Conservation (phyloP, 2,113 vertebrate species). For the Sylvicapra grimmia region DNA sequence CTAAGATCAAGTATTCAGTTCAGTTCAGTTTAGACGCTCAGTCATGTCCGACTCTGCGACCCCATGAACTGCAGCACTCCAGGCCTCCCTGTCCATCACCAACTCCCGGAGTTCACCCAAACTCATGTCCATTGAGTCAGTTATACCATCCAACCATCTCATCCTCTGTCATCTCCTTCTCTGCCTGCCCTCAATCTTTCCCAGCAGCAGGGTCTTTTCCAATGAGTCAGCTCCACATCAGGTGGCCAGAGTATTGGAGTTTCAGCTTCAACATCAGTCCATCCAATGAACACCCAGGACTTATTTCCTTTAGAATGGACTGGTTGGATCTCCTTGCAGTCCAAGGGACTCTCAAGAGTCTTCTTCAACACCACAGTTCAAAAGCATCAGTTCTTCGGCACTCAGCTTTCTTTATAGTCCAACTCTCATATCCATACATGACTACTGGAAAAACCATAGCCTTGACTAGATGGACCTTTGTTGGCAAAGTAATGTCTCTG, state of each 20-base stretch:
- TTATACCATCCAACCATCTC: not conserved
- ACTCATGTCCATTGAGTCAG: not conserved
- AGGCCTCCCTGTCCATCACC: not conserved
- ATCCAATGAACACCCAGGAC: not conserved
- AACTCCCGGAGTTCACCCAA: not conserved
- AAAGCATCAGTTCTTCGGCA: no score
- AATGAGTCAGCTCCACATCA: not conserved
- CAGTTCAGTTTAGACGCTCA: not conserved
- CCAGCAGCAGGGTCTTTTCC: not conserved
- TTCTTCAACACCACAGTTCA: no score
- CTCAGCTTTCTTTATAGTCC: no score
- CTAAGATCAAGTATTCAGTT: not conserved
- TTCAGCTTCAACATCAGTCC: not conserved
- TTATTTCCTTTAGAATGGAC: not conserved
- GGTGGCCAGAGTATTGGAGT: not conserved
- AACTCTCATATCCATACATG: no score
- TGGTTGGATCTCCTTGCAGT: not conserved
- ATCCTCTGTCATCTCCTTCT: not conserved
- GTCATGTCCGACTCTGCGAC: fast-evolving
- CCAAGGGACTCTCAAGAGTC: not conserved
- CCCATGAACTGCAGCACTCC: not conserved
- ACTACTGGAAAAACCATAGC: no score
- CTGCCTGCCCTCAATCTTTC: not conserved
- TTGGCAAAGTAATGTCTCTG: no score
- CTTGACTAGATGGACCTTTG: no score